These are phyloP conservation scores for Tigriopus japonicus DNA, from an alignment of 1,140 invertebrate species.

Conservation along the genomic window DNA sequence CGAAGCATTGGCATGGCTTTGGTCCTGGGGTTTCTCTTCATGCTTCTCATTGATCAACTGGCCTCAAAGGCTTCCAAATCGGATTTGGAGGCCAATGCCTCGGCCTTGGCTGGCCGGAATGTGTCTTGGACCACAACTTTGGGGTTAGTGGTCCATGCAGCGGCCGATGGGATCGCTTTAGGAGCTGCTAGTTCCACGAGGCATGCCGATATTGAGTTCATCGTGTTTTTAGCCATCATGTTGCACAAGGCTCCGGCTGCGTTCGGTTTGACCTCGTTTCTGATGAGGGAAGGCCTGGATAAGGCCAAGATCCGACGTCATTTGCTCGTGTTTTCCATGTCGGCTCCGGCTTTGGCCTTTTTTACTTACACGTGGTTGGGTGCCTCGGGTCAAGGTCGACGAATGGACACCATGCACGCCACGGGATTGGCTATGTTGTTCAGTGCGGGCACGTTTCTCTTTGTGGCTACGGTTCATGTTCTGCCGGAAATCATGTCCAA, in stretches of 20 bases:
- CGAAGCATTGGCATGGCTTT: conserved; percentile 46
- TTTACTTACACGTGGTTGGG: conserved; percentile 63
- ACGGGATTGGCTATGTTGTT: conserved; percentile 95
- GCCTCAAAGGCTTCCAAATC: background rate
- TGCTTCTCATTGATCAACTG: conserved; percentile 73
- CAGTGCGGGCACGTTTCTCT: conserved; percentile 94
- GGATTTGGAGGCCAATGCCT: no score
- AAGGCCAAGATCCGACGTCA: conserved; percentile 66
- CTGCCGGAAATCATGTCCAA: conserved; percentile 60
- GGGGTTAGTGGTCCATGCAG: conserved; percentile 90
- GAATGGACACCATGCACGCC: conserved; percentile 22
- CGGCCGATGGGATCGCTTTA: conserved; percentile 90
- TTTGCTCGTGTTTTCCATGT: conserved; percentile 76
- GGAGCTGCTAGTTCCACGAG: conserved; percentile 87
- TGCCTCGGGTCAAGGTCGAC: no score
- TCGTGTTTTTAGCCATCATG: conserved; percentile 97
- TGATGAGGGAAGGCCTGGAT: conserved; percentile 85
- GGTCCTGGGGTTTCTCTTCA: conserved; percentile 83
- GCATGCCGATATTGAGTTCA: conserved; percentile 86
- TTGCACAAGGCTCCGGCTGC: conserved; percentile 96
- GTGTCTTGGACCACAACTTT: conserved; percentile 41
- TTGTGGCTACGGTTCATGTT: conserved; percentile 95
- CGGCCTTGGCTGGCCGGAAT: background rate
- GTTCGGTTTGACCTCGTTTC: conserved; percentile 90
- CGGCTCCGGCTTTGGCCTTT: conserved; percentile 73